Evolutionary conservation across 2,113 vertebrate species (phyloP), one percentile per base, ranked within the genome.

Genomic region (Phalacrocorax aristotelis): DNA sequence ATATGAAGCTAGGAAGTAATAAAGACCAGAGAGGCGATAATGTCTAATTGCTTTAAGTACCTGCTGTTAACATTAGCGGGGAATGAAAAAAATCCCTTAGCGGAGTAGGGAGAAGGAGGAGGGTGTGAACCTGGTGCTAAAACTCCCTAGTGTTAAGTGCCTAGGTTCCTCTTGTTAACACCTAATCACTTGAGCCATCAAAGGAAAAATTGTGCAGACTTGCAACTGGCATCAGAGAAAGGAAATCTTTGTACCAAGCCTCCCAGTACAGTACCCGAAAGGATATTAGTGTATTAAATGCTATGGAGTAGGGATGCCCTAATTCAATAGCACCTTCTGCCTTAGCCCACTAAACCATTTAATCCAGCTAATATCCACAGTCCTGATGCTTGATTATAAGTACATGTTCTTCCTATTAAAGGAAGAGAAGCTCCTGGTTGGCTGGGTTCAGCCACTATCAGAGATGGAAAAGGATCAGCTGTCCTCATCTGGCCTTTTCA

Each of bases 31-130:
- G 83, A 85, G 38, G 27, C 0, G 5, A 75, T 40, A 52, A 44
- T 92, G 62, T 75, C 77, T 87, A 64, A 90, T 76, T 95, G 51
- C 71, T 94, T 58, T 79, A 93, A 88, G 78, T 96, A 90, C 77
- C 88, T 95, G 60, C 81, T 95, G 68, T 70, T 94, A 94, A 69
- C 44, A 30, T 86, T 75, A 66, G 70, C 58, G 65, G 23, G 69
- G 60, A 95, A 91, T 52, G 89, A 94, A 51, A 94, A 94, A 87
- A 97, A 77, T 86, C 18, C 18, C 32, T 88, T 90, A 79, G 69
- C 81, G 61, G 70, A 83, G 34, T 15, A 82, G 48, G 52, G 36
- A 87, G 46, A 82, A 65, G 68, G 71, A 95, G 70, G 72, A 36
- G 48, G 15, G 32, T 91, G 71, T 60, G 51, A 93, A 79, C 60